Evolutionary conservation across 53 echinoderm and acorn worm species (phyloP).

Genomic region (Holothuria leucospilota): DNA sequence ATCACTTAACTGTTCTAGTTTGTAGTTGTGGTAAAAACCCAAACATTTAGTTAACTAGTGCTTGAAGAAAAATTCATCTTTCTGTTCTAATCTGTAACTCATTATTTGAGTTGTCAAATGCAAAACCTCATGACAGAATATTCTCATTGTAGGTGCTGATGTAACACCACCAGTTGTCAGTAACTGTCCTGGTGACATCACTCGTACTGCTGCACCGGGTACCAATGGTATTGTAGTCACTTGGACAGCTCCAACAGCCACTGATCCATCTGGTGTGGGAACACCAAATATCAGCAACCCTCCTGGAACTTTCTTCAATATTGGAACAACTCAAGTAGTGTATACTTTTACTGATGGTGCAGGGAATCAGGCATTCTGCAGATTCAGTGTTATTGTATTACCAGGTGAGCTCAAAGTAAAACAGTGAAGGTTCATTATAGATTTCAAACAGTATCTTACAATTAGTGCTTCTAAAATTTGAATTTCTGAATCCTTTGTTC

Average conservation of each 20-base stretch:
- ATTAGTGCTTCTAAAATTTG: background rate
- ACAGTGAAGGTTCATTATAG: background rate
- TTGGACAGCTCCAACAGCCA: slow-evolving; percentile 15
- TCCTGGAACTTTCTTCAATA: background rate
- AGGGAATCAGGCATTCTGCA: background rate
- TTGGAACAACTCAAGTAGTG: no score
- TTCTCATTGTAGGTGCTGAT: no score
- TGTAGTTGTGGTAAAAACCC: no score
- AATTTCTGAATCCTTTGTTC: background rate
- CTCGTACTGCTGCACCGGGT: slow-evolving; percentile 25
- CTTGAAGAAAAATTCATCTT: background rate
- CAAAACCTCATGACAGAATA: no score
- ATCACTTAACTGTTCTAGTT: no score
- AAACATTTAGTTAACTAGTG: no score
- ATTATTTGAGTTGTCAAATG: no score
- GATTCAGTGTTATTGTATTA: background rate
- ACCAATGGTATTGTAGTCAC: slow-evolving; percentile 1
- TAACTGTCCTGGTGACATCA: background rate
- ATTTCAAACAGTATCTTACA: background rate
- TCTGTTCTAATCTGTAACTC: no score
- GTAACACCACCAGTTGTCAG: background rate
- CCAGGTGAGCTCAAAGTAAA: background rate
- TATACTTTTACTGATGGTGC: slow-evolving; percentile 5
- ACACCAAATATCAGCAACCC: background rate
- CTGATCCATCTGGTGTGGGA: slow-evolving; percentile 3